Percentiles rank a stretch among this genome's conserved stretches.
phyloP scores from a whole-genome alignment of 2,113 vertebrate species.

The Limanda limanda region DNA sequence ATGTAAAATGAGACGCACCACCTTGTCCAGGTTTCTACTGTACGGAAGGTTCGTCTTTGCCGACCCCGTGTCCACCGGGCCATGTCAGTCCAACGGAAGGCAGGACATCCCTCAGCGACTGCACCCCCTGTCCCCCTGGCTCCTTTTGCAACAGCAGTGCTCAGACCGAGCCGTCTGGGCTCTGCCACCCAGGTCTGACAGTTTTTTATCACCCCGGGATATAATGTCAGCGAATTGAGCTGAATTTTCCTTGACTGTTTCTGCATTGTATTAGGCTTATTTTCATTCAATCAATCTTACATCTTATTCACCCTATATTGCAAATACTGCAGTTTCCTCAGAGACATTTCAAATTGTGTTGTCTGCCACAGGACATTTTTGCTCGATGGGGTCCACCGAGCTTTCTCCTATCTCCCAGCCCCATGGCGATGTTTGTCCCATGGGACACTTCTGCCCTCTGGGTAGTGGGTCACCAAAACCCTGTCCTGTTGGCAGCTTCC shows the following conservation, averaged over 20 bases:
- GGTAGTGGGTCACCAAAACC: constrained; percentile 84
- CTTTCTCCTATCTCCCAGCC: constrained; percentile 73
- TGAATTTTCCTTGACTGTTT: constrained; percentile 9
- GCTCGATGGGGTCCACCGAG: constrained; percentile 73
- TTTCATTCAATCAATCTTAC: neutral
- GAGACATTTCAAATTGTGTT: constrained; percentile 32
- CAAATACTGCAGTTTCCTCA: constrained; percentile 15
- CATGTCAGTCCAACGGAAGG: constrained; percentile 78
- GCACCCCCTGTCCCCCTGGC: constrained; percentile 81
- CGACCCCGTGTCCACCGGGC: constrained; percentile 85
- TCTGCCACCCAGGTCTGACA: constrained; percentile 84
- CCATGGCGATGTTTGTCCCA: constrained; percentile 89
- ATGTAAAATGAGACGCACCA: constrained; percentile 11
- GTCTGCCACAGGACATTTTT: constrained; percentile 82
- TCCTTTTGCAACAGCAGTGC: constrained; percentile 81
- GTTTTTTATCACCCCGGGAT: constrained; percentile 3
- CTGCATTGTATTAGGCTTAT: neutral
- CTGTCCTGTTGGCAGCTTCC: constrained; percentile 87
- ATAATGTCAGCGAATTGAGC: constrained; percentile 16
- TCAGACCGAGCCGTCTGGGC: constrained; percentile 68
- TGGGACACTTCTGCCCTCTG: constrained; percentile 88
- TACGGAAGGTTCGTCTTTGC: constrained; percentile 79
- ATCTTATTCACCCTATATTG: neutral
- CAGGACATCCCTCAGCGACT: constrained; percentile 67
- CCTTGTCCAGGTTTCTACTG: constrained; percentile 85